Evolutionary conservation across 2,113 vertebrate species (phyloP).

Genomic region (Nerophis lumbriciformis): DNA sequence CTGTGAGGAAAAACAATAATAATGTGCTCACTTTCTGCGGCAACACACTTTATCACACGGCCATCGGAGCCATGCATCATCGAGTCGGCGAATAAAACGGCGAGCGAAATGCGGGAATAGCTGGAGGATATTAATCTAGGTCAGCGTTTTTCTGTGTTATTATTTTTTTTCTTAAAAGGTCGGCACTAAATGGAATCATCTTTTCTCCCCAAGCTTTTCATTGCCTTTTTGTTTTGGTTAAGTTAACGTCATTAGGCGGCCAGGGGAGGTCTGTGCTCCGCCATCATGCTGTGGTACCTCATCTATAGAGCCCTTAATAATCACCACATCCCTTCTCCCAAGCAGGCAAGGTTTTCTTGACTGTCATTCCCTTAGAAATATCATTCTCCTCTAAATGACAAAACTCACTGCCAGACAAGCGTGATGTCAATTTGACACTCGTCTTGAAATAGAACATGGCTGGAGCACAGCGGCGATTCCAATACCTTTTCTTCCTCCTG

Average conservation of each 20-base stretch:
- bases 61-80: slow-evolving; percentile 9
- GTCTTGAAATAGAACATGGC: slow-evolving; percentile 8
- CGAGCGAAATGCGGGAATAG: slow-evolving; percentile 30
- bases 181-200: slow-evolving; percentile 13
- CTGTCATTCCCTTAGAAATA: not conserved
- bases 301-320: not conserved
- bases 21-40: not conserved
- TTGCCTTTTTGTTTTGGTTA: not conserved
- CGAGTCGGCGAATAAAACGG: slow-evolving; percentile 15
- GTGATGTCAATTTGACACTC: slow-evolving; percentile 9
- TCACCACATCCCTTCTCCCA: not conserved
- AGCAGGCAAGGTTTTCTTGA: slow-evolving; percentile 12
- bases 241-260: not conserved
- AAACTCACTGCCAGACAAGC: not conserved
- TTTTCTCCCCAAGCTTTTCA: slow-evolving; percentile 5
- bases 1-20: not conserved
- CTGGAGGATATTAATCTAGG: slow-evolving; percentile 33
- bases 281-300: not conserved
- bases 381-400: not conserved
- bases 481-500: too few species aligned
- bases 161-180: too few species aligned
- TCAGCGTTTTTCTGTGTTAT: not conserved
- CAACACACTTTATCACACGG: slow-evolving; percentile 6
- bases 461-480: not conserved
- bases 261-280: not conserved